A percentile compares a stretch with the other conserved stretches of the same genome.
phyloP scores from a whole-genome alignment of 2,888 invertebrate genomes.

The Trissoscelio sp. region DNA sequence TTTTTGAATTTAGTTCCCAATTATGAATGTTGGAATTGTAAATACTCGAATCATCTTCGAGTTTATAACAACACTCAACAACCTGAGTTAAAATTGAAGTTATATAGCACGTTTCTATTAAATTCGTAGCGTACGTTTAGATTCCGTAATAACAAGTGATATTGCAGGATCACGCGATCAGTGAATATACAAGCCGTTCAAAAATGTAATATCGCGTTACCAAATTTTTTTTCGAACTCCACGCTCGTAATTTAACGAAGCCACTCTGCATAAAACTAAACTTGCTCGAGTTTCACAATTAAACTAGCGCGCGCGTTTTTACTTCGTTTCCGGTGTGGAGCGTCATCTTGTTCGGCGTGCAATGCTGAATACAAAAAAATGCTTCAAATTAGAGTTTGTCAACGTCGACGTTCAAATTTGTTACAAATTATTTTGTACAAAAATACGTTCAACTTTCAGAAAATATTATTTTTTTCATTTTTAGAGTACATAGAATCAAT shows the following conservation, averaged over 20 bases:
- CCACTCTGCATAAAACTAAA: conserved; percentile 23
- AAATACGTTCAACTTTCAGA: too few relatives aligned
- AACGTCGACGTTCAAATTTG: too few relatives aligned
- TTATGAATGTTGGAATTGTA: conserved; percentile 11
- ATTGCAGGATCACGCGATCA: conserved; percentile 36
- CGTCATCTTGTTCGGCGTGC: too few relatives aligned
- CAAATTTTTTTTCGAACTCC: conserved; percentile 27
- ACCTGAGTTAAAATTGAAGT: conserved; percentile 4
- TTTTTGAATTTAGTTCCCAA: neutral
- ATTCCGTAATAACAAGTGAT: conserved; percentile 33
- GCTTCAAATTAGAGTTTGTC: too few relatives aligned
- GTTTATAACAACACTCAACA: conserved; percentile 26
- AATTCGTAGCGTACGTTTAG: conserved; percentile 19
- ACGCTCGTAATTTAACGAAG: conserved; percentile 32
- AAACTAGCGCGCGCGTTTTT: conserved; percentile 12
- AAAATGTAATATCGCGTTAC: conserved; percentile 41
- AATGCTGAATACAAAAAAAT: too few relatives aligned
- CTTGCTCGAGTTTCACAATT: conserved; percentile 40
- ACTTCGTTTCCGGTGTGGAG: conserved; percentile 2
- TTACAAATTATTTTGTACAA: too few relatives aligned
- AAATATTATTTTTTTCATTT: too few relatives aligned
- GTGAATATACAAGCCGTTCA: conserved; percentile 31
- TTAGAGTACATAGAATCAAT: too few relatives aligned
- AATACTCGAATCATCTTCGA: conserved; percentile 28
- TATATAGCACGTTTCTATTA: conserved; percentile 35